These are phyloP conservation scores for Drosophila repleta DNA, from an alignment of 1,140 invertebrate genomes.

Conservation along the genomic window DNA sequence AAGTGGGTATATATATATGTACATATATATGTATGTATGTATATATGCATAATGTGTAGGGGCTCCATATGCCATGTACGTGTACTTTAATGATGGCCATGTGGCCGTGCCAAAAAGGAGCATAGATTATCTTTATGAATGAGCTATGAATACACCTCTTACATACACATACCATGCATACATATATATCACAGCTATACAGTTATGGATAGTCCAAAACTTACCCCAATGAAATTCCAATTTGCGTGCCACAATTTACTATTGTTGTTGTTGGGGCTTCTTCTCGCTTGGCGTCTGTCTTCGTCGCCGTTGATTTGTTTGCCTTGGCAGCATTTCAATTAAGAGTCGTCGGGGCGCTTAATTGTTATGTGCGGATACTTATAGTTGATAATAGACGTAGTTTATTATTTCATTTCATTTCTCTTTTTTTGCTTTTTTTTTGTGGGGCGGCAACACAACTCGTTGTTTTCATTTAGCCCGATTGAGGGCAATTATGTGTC, in stretches of 20 bases:
- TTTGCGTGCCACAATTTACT: slow-evolving; percentile 41
- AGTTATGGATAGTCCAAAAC: slow-evolving; percentile 2
- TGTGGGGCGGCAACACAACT: slow-evolving; percentile 54
- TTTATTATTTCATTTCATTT: slow-evolving; percentile 7
- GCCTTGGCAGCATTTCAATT: slow-evolving; percentile 71
- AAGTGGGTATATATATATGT: slow-evolving; percentile 21
- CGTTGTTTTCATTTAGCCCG: slow-evolving; percentile 62
- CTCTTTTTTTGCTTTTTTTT: slow-evolving; percentile 2
- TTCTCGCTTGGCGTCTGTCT: slow-evolving; percentile 5
- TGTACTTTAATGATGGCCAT: slow-evolving; percentile 62
- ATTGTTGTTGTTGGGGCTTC: slow-evolving; percentile 19
- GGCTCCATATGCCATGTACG: slow-evolving; percentile 42
- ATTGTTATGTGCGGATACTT: slow-evolving; percentile 50
- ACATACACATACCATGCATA: too few species aligned
- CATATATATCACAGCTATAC: not conserved
- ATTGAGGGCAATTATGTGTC: slow-evolving; percentile 69
- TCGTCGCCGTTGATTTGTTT: slow-evolving; percentile 49
- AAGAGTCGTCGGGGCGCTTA: slow-evolving; percentile 63
- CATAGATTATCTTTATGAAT: slow-evolving; percentile 8
- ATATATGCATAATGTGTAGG: slow-evolving; percentile 36
- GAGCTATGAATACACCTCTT: not conserved
- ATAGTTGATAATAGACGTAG: slow-evolving; percentile 12
- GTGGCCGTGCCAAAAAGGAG: slow-evolving; percentile 58
- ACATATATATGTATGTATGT: slow-evolving; percentile 9
- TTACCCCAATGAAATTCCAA: slow-evolving; percentile 43